Conservation (phyloP, 2,888 invertebrate genomes). For the Sinotaia quadrata region DNA sequence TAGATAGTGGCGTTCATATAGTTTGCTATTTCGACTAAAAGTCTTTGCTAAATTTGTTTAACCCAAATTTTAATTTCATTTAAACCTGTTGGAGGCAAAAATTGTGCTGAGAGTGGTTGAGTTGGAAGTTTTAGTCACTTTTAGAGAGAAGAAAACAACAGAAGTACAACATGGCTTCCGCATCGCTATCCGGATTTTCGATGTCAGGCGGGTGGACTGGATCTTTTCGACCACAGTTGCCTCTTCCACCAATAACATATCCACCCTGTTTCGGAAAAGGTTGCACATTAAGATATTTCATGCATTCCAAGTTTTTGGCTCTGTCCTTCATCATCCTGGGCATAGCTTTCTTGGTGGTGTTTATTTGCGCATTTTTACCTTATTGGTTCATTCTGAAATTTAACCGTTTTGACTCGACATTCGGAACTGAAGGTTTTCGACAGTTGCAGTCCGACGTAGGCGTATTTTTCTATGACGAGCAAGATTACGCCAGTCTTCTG, state of each 20-base stretch:
- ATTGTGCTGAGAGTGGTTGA: too few species aligned
- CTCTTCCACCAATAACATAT: constrained; percentile 15
- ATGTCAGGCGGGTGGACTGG: constrained; percentile 14
- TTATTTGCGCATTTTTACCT: constrained; percentile 30
- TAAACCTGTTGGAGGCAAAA: too few species aligned
- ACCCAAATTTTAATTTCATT: too few species aligned
- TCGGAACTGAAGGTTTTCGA: constrained; percentile 37
- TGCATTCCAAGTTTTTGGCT: constrained; percentile 38
- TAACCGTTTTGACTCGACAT: constrained; percentile 35
- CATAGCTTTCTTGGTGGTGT: constrained; percentile 17
- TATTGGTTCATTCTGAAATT: constrained; percentile 39
- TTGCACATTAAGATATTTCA: constrained; percentile 20
- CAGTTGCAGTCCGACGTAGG: constrained; percentile 41
- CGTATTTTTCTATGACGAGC: constrained; percentile 38
- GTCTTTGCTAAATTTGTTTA: too few species aligned
- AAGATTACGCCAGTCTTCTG: constrained; percentile 39
- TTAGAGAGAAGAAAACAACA: too few species aligned
- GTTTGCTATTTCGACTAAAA: too few species aligned
- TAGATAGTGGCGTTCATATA: too few species aligned
- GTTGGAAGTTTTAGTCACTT: too few species aligned
- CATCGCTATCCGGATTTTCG: constrained; percentile 24
- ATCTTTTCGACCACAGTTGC: constrained; percentile 24
- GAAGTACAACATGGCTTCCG: too few species aligned
- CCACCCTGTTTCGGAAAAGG: constrained; percentile 18
- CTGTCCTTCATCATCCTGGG: constrained; percentile 30